These are phyloP conservation scores for Urocynchramus pylzowi DNA, from an alignment of 2,113 vertebrate species.

Conservation along the genomic window DNA sequence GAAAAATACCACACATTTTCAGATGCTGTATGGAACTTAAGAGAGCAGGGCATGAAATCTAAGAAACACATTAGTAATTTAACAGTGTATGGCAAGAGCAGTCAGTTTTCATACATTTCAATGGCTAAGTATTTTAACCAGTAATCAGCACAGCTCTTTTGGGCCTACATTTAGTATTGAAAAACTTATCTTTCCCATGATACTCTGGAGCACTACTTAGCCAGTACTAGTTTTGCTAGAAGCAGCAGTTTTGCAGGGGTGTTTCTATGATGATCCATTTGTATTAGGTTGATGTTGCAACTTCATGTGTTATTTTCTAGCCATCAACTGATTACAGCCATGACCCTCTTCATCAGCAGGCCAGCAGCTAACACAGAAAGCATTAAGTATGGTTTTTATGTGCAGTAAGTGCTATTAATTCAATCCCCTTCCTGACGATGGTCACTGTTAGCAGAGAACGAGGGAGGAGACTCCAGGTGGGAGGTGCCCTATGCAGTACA, in stretches of 20 bases:
- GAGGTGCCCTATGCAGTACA: not conserved
- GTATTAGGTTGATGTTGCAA: not conserved
- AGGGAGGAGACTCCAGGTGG: not conserved
- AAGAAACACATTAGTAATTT: not conserved
- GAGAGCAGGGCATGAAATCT: not conserved
- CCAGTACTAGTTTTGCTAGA: not conserved
- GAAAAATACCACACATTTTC: not conserved
- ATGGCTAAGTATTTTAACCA: not conserved
- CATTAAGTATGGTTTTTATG: rapidly evolving
- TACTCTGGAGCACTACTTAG: not conserved
- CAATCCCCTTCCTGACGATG: not conserved
- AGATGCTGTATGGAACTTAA: not conserved
- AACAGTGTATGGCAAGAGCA: not conserved
- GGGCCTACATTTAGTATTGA: not conserved
- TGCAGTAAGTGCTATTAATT: not conserved
- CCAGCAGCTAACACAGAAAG: not conserved
- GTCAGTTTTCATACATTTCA: not conserved
- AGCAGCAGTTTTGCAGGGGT: not conserved
- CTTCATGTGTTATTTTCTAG: not conserved
- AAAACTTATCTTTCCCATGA: not conserved
- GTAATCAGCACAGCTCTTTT: not conserved
- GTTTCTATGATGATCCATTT: not conserved
- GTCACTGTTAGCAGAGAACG: not conserved
- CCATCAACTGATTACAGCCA: not conserved
- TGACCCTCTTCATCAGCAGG: not conserved